Percentiles rank a stretch among this genome's conserved stretches.
These are phyloP conservation scores for Microplitis demolitor DNA, from an alignment of 1,140 invertebrate genomes.

Conservation along the genomic window DNA sequence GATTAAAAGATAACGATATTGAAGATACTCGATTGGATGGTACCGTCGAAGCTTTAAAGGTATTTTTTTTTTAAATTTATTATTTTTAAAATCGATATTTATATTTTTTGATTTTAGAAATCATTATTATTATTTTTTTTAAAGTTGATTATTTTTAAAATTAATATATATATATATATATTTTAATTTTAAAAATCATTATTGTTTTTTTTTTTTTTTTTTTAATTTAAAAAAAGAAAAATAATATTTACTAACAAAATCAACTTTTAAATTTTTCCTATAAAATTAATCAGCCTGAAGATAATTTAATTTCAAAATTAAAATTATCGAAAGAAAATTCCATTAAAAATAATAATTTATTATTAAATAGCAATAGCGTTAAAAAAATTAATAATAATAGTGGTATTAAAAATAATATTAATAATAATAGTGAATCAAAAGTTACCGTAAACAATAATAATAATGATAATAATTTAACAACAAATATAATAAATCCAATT, in stretches of 20 bases:
- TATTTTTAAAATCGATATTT: no score
- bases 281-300: slow-evolving; percentile 36
- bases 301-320: slow-evolving; percentile 27
- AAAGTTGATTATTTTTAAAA: no score
- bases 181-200: not conserved
- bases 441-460: not conserved
- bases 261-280: slow-evolving; percentile 26
- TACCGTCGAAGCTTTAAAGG: not conserved
- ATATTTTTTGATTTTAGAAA: not conserved
- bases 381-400: not conserved
- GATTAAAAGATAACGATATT: slow-evolving; percentile 12
- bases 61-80: slow-evolving; percentile 7
- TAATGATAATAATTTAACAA: not conserved
- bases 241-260: not conserved
- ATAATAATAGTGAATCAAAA: slow-evolving; percentile 1
- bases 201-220: not conserved
- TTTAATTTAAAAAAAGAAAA: not conserved
- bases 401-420: not conserved
- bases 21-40: not conserved
- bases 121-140: not conserved
- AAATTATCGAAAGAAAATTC: slow-evolving; percentile 33
- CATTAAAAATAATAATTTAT: slow-evolving; percentile 21
- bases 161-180: no score
- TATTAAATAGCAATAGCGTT: not conserved
- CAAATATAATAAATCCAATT: not conserved